Base-by-base conservation (phyloP, 2,797 vertebrate genomes). In the Thamnophis elegans region DNA sequence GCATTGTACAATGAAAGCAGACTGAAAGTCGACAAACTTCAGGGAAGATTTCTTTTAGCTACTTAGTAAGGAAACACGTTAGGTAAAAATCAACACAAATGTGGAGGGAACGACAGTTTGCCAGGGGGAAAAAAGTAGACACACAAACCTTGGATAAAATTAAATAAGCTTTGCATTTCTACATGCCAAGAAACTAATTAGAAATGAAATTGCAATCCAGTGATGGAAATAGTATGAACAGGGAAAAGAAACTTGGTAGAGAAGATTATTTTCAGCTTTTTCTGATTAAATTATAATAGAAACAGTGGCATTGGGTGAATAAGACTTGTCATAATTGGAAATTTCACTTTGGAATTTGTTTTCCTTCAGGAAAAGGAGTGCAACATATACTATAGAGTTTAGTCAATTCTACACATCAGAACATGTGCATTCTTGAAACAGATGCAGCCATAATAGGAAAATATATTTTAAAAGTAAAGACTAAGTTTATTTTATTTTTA, bases 101-200 rank as follows among this genome's bases (percentile, higher is more conserved):
- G 47, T 0, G 53, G 32, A 68, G 51, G 13, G 68, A 54, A 92
- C 91, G 65, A 91, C 90, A 22, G 0, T 18, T n/a, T 88, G 91
- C 59, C 87, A 68, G 89, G 95, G 82, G 82, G 32, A 94, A 95
- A 53, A 94, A 95, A 94, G 20, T 11, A 1, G 88, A 51, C 28
- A 93, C 88, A 93, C 93, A 94, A 94, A 92, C 87, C 51, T 4
- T 32, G 85, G 51, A 65, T 86, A 94, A 95, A 94, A 95, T 91
- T 91, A 92, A 95, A 91, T 32, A 93, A 65, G 11, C 82, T 94
- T 94, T 96, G 88, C 87, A 54, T 95, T 95, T 93, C 89, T 87
- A 93, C 91, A 92, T 94, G 95, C 95, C 95, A 97, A 96, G 89
- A 95, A 95, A 93, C 90, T 96, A 96, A 97, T 97, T 97, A 95